These are phyloP conservation scores for Cyprinodon diabolis DNA, from an alignment of 2,797 vertebrate genomes.

Conservation along the genomic window DNA sequence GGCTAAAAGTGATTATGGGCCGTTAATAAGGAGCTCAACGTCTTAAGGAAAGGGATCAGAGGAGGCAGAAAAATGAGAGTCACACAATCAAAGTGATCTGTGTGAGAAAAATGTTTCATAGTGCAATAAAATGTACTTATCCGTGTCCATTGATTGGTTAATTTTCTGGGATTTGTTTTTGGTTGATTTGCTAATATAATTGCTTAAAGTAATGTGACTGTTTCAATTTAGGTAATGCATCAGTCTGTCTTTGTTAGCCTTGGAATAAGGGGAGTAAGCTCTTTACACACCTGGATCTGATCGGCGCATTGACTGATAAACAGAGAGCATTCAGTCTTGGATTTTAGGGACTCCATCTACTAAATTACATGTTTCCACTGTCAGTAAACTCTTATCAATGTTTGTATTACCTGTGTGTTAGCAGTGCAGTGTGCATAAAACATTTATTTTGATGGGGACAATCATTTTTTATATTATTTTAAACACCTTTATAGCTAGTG, in stretches of 20 bases:
- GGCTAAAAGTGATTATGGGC: background rate
- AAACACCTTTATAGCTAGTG: background rate
- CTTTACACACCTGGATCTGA: background rate
- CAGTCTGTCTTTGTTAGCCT: background rate
- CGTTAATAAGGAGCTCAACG: background rate
- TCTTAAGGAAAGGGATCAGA: background rate
- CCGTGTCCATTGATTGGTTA: background rate
- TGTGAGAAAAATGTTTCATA: background rate
- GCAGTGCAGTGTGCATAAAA: no score
- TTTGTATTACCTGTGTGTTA: no score
- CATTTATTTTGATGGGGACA: no score
- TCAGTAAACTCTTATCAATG: background rate
- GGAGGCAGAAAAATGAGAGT: conserved; percentile 2
- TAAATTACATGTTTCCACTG: background rate
- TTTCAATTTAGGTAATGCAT: conserved; percentile 1
- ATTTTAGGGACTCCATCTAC: background rate
- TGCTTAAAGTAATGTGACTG: background rate
- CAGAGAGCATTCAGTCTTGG: no score
- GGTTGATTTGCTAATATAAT: conserved; percentile 3
- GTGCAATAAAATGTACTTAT: background rate
- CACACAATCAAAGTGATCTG: background rate
- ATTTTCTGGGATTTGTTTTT: conserved; percentile 2
- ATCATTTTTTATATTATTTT: background rate
- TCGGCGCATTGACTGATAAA: no score
- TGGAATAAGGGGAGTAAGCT: background rate